These are phyloP conservation scores for Cyprinella venusta DNA, from an alignment of 2,797 vertebrate species.

Conservation along the genomic window DNA sequence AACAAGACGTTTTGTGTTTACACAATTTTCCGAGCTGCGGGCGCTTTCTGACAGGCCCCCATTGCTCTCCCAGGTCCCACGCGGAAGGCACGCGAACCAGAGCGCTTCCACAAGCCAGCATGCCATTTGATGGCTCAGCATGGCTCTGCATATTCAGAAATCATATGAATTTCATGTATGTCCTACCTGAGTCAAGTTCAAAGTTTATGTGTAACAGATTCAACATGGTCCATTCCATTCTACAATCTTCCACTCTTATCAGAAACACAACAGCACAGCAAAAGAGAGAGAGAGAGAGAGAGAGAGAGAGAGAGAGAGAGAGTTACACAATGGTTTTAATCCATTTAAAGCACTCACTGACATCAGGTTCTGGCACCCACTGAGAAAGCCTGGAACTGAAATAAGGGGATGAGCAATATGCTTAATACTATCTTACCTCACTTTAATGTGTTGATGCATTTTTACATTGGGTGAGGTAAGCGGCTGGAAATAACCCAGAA, in stretches of 20 bases:
- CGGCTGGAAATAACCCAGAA: slow-evolving; percentile 67
- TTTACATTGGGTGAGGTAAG: slow-evolving; percentile 69
- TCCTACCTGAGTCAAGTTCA: slow-evolving; percentile 2
- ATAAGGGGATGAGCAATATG: slow-evolving; percentile 58
- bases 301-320: slow-evolving; percentile 1
- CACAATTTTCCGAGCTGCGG: slow-evolving; percentile 77
- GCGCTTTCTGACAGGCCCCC: slow-evolving; percentile 72
- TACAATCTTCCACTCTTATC: background rate
- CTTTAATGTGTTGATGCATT: slow-evolving; percentile 60
- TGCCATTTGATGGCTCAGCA: background rate
- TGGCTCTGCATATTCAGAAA: background rate
- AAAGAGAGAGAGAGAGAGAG: background rate
- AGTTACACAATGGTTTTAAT: slow-evolving; percentile 51
- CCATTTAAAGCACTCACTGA: slow-evolving; percentile 59
- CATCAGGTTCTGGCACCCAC: slow-evolving; percentile 53
- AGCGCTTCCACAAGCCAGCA: slow-evolving; percentile 24
- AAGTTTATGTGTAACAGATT: background rate
- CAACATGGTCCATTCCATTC: background rate
- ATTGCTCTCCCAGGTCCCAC: slow-evolving; percentile 57
- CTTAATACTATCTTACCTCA: slow-evolving; percentile 64
- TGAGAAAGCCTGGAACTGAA: slow-evolving; percentile 40
- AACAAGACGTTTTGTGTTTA: slow-evolving; percentile 71
- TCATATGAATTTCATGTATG: background rate
- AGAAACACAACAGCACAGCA: background rate
- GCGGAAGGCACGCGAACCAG: slow-evolving; percentile 50